Conservation (phyloP, 2,113 vertebrate genomes). For the Corydoras maculifer region DNA sequence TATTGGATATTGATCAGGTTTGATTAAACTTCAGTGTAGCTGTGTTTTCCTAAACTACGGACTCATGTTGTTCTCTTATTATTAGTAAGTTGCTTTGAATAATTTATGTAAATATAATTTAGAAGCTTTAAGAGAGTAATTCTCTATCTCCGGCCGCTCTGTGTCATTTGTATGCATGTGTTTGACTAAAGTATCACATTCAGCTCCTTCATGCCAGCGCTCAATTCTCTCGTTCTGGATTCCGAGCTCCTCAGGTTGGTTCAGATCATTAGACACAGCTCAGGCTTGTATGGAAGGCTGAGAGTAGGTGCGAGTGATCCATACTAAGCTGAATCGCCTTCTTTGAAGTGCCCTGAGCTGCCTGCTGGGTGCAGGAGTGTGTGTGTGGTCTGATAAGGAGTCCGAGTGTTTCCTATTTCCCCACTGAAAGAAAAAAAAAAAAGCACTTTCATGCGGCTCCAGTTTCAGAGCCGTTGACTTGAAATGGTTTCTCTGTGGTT, state of each 20-base stretch:
- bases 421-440: not conserved
- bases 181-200: not conserved
- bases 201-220: not conserved
- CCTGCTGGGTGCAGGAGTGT: conserved; percentile 11
- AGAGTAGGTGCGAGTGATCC: conserved; percentile 20
- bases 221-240: not conserved
- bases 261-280: conserved; percentile 4
- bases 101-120: too few relatives aligned
- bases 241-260: not conserved
- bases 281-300: conserved; percentile 11
- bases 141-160: too few relatives aligned
- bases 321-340: conserved; percentile 5
- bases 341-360: conserved; percentile 21
- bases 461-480: not conserved
- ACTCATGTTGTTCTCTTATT: too few relatives aligned
- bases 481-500: not conserved
- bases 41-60: too few relatives aligned
- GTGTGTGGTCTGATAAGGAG: conserved; percentile 26
- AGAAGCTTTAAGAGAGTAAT: too few relatives aligned
- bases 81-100: too few relatives aligned
- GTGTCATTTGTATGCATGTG: not conserved
- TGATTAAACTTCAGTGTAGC: too few relatives aligned
- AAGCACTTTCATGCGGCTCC: conserved; percentile 6
- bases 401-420: conserved; percentile 7
- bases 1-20: too few relatives aligned